Percentiles rank a stretch among this genome's conserved stretches.
phyloP scores from a whole-genome alignment of 1,140 invertebrate species.

The Lasioglossum baleicum region DNA sequence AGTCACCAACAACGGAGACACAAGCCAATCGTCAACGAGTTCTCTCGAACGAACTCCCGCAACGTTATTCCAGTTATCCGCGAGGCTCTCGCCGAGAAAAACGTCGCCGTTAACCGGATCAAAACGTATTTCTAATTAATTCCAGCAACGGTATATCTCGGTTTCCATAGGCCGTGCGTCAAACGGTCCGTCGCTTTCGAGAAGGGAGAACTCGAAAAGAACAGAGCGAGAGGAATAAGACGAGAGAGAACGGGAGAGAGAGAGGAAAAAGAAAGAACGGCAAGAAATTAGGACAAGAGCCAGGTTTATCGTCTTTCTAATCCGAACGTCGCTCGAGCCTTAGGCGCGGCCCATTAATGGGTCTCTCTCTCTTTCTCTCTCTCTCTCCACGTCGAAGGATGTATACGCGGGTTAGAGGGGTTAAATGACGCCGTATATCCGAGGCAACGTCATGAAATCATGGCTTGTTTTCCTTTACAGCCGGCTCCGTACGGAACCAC shows the following conservation, averaged over 20 bases:
- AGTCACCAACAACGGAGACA: background rate
- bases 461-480: conserved; percentile 49
- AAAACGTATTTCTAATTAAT: conserved; percentile 41
- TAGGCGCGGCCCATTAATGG: conserved; percentile 44
- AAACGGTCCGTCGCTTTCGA: background rate
- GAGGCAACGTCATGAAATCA: conserved; percentile 43
- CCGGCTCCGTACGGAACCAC: conserved; percentile 28
- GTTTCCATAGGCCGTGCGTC: conserved; percentile 2
- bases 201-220: background rate
- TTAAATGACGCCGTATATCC: conserved; percentile 45
- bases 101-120: conserved; percentile 10
- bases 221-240: background rate
- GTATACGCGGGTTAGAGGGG: conserved; percentile 45
- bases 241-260: background rate
- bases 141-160: conserved; percentile 35
- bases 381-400: conserved; percentile 11
- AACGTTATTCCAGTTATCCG: background rate
- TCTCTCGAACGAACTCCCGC: no score
- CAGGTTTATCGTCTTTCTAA: conserved; percentile 42
- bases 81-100: background rate
- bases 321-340: conserved; percentile 17
- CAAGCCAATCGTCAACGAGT: background rate
- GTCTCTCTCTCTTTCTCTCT: background rate
- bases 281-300: conserved; percentile 27
- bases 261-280: background rate